Percentiles rank a stretch among this genome's conserved stretches.
Conservation (phyloP, 2,888 invertebrate species). For the Chrysolina americana region DNA sequence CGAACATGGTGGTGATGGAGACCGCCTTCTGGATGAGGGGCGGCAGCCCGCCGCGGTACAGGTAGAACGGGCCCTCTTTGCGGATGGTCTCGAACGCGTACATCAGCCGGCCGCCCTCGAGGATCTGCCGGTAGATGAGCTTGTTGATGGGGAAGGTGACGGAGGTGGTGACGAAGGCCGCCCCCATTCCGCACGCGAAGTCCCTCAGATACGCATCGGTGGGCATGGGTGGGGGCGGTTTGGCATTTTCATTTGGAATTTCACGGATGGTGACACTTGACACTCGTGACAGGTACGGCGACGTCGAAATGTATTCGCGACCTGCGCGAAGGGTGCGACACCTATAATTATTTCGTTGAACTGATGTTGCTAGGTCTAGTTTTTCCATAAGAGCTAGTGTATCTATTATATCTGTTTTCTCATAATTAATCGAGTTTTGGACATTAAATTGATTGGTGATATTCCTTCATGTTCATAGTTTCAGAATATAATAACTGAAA, state of each 20-base stretch:
- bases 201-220: conserved; percentile 38
- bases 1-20: conserved; percentile 51
- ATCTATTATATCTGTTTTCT: too few relatives aligned
- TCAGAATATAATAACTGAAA: too few relatives aligned
- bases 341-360: too few relatives aligned
- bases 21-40: conserved; percentile 49
- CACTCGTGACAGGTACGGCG: neutral
- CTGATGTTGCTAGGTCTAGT: too few relatives aligned
- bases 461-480: too few relatives aligned
- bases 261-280: neutral
- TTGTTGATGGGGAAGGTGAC: conserved; percentile 52
- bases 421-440: too few relatives aligned
- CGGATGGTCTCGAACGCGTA: conserved; percentile 39
- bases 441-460: too few relatives aligned
- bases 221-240: conserved; percentile 29
- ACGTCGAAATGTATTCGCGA: too few relatives aligned
- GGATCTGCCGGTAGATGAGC: conserved; percentile 52
- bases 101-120: conserved; percentile 41
- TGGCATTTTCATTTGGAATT: conserved; percentile 17
- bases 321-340: too few relatives aligned
- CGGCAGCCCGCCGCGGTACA: conserved; percentile 51
- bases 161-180: conserved; percentile 45
- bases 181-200: conserved; percentile 47
- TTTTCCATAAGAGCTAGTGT: too few relatives aligned
- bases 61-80: conserved; percentile 43